A percentile compares a stretch with the other conserved stretches of the same genome.
phyloP scores from a whole-genome alignment of 1,140 invertebrate species.

The Procambarus virginalis region DNA sequence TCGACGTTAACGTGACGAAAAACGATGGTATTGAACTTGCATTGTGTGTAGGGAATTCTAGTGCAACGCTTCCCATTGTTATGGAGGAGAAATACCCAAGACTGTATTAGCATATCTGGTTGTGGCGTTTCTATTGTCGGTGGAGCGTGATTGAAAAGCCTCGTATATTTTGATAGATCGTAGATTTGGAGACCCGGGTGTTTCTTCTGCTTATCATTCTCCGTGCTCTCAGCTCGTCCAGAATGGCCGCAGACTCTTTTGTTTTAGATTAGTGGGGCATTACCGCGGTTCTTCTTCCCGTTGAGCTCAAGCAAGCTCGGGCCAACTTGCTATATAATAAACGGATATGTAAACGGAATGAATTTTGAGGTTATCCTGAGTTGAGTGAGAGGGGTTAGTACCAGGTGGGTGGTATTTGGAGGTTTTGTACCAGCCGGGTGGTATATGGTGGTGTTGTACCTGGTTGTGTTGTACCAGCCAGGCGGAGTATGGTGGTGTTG shows the following conservation, averaged over 20 bases:
- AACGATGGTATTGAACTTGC: constrained; percentile 66
- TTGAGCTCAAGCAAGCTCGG: not conserved
- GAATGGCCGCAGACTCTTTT: constrained; percentile 5
- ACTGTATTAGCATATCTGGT: constrained; percentile 63
- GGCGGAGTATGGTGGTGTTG: too few relatives aligned
- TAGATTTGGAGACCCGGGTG: constrained; percentile 33
- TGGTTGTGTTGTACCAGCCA: too few relatives aligned
- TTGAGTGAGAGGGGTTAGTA: too few relatives aligned
- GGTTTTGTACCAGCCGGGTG: too few relatives aligned
- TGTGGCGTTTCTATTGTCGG: constrained; percentile 56
- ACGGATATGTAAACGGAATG: not conserved
- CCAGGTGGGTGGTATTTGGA: too few relatives aligned
- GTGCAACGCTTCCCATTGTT: constrained; percentile 61
- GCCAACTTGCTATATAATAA: constrained; percentile 6
- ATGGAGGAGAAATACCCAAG: constrained; percentile 56
- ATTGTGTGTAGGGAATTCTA: constrained; percentile 57
- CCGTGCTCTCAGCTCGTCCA: not conserved
- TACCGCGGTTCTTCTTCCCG: not conserved
- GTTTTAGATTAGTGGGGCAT: constrained; percentile 35
- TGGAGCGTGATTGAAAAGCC: constrained; percentile 40
- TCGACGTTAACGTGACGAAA: constrained; percentile 65
- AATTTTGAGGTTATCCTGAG: not conserved
- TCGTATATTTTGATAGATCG: constrained; percentile 47
- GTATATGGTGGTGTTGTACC: too few relatives aligned
- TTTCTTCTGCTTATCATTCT: constrained; percentile 13